Conservation (phyloP, 2,113 vertebrate genomes). For the Formicarius rufipectus region DNA sequence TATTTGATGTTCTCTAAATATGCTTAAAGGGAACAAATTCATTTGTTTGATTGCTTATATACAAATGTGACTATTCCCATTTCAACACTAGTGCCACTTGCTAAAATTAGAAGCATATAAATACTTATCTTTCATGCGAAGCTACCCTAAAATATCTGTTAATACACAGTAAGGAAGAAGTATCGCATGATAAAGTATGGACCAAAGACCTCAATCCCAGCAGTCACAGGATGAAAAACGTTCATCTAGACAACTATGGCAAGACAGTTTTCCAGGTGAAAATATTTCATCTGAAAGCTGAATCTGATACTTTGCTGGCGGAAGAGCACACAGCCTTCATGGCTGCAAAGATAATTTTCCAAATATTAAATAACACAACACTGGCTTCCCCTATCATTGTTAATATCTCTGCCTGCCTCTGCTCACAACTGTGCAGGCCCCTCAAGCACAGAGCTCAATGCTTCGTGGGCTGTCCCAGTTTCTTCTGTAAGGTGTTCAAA, state of each 20-base stretch:
- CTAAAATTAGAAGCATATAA: not conserved
- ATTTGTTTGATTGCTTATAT: not conserved
- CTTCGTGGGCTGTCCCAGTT: not conserved
- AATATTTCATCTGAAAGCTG: not conserved
- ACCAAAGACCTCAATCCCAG: not conserved
- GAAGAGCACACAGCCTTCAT: not conserved
- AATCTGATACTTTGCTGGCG: not conserved
- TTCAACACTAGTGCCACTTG: not conserved
- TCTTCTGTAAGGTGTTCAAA: not conserved
- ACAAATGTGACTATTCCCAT: not conserved
- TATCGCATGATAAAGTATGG: not conserved
- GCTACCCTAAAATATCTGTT: not conserved
- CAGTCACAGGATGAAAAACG: not conserved
- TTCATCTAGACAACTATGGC: not conserved
- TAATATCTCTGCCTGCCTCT: not conserved
- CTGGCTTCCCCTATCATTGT: not conserved
- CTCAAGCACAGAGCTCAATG: not conserved
- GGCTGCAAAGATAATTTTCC: not conserved
- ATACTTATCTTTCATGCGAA: not conserved
- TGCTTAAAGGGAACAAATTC: not conserved
- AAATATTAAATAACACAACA: not conserved
- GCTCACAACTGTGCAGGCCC: not conserved
- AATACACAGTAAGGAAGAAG: not conserved
- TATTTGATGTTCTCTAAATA: not conserved
- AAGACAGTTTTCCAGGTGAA: not conserved